phyloP scores from a whole-genome alignment of 2,888 invertebrate genomes.

The Ormyrus pomaceus region DNA sequence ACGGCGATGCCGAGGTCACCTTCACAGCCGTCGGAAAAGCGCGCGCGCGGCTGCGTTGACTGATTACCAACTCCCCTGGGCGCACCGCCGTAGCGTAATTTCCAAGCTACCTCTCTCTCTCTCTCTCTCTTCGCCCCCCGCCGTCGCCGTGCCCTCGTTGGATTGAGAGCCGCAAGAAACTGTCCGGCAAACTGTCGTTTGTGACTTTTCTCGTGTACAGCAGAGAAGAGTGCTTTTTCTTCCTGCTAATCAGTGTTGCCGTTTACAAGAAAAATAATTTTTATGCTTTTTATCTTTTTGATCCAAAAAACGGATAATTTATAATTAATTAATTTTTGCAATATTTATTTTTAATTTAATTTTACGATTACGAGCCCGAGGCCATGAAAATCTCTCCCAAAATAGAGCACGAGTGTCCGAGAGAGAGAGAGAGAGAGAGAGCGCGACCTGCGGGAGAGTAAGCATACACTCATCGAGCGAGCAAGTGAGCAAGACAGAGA shows the following conservation, averaged over 20 bases:
- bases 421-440: conserved; percentile 32
- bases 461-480: background rate
- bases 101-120: conserved; percentile 26
- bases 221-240: conserved; percentile 2
- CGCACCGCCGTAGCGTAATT: conserved; percentile 28
- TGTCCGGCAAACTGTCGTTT: conserved; percentile 49
- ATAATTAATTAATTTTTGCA: no score
- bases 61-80: conserved; percentile 71
- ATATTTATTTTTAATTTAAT: no score
- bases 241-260: conserved; percentile 17
- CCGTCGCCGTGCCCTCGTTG: conserved; percentile 8
- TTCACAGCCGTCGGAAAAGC: conserved; percentile 62
- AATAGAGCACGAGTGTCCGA: conserved; percentile 34
- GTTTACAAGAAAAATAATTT: no score
- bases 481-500: background rate
- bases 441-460: background rate
- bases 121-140: no score
- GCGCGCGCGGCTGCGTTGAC: conserved; percentile 63
- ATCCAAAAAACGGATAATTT: no score
- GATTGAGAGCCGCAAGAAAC: conserved; percentile 44
- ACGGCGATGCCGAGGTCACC: conserved; percentile 62
- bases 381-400: no score
- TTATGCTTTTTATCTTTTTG: no score
- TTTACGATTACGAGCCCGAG: no score
- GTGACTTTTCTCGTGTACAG: conserved; percentile 35